Percentiles rank a stretch among this genome's conserved stretches.
These are phyloP conservation scores for Araneus ventricosus DNA, from an alignment of 1,140 invertebrate species.

Conservation along the genomic window DNA sequence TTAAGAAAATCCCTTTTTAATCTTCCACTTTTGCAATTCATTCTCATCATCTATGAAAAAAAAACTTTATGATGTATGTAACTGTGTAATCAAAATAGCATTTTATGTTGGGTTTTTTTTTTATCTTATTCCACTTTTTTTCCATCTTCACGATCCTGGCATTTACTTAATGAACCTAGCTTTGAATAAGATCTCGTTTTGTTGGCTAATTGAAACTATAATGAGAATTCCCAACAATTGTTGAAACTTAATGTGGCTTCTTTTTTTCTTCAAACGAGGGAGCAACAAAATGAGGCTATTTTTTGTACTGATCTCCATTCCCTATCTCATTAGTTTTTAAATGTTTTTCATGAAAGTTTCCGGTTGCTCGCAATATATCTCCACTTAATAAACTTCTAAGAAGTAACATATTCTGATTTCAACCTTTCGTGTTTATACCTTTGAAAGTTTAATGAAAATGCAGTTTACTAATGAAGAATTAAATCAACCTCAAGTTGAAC, in stretches of 20 bases:
- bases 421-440: too few relatives aligned
- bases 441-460: too few relatives aligned
- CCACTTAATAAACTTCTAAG: too few relatives aligned
- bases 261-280: neutral
- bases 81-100: conserved; percentile 41
- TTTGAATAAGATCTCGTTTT: conserved; percentile 32
- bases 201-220: conserved; percentile 59
- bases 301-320: neutral
- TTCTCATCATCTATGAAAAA: conserved; percentile 3
- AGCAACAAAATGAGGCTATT: neutral
- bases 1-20: neutral
- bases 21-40: conserved; percentile 1
- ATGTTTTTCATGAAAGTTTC: neutral
- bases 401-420: neutral
- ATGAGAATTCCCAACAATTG: conserved; percentile 28
- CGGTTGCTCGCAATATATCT: neutral
- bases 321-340: too few relatives aligned
- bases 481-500: too few relatives aligned
- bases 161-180: conserved; percentile 22
- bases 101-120: neutral
- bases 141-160: neutral
- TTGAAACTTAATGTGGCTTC: neutral
- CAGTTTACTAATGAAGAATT: too few relatives aligned
- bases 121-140: conserved; percentile 17
- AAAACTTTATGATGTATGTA: conserved; percentile 17